Base-by-base conservation (phyloP, 1,140 invertebrate genomes). In the Teleopsis dalmanni region DNA sequence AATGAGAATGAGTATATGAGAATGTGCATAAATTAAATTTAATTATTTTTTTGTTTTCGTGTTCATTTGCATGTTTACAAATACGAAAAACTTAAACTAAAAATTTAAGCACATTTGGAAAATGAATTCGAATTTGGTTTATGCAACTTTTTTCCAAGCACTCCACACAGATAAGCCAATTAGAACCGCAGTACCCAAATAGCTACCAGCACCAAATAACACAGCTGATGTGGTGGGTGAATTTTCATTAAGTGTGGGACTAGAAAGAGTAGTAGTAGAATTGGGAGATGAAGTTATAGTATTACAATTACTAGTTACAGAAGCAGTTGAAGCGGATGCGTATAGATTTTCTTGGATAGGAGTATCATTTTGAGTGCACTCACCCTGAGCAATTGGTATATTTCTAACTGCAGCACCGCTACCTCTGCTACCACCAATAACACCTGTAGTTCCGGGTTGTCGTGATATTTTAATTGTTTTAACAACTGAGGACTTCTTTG, bases 391-490 rank as follows among this genome's bases (percentile, higher is more conserved):
- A 34, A 22, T 46, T 46, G 29, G 5, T n/a, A 27, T 3, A 29
- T 46, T 4, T 16, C 36, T 10, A 31, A 33, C 21, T 31, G 34
- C 25, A 42, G n/a, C 34, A 50, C 31, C 9, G 48, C 40, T 14
- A 22, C 34, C 16, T 18, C 22, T 34, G 19, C n/a, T n/a, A n/a
- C n/a, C n/a, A 21, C 29, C 23, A n/a, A 21, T 5, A 16, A n/a
- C 13, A 5, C 35, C 23, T 6, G 31, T 19, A 27, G 31, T 43
- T 43, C 31, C 60, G 57, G 60, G 63, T 51, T 63, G 42, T 26
- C 62, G 51, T 36, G 62, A 59, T 47, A 62, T 59, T 54, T 67
- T 67, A 51, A 59, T 62, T 13, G 65, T 67, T 57, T 63, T 68
- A 50, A 67, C 59, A 48, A 65, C 55, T 40, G 54, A 58, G 16